Evolutionary conservation across 2,797 vertebrate genomes (phyloP), one percentile per base, ranked within the genome.

Genomic region (Etheostoma nigrum): DNA sequence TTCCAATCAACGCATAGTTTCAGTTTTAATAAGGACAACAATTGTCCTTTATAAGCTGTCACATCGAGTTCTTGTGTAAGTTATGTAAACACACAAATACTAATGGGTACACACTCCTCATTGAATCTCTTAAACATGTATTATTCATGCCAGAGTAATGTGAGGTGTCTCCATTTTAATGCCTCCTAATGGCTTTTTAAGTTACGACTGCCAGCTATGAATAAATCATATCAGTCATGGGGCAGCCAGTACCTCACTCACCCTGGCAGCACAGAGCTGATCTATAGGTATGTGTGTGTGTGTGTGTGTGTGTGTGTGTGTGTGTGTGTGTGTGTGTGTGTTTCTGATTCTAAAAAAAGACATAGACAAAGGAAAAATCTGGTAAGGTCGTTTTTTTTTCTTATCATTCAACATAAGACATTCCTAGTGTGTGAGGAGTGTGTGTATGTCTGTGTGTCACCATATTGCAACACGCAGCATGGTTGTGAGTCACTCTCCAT

Each of bases 131-230:
- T 79, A 70, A 81, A 76, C 78, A 93, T 95, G 74, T 88, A 94
- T 94, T 91, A 94, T 94, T 93, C 74, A 93, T 93, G 82, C 71
- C 54, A 67, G 83, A 91, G 89, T 93, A 94, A 94, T 94, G 90
- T 79, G 89, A 89, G 90, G 90, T 88, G 92, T 94, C 93, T 94
- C 91, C 18, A 6, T 91, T 93, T 93, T 91, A 94, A 94, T 94
- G 93, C 78, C 84, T 91, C 77, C 86, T 94, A 94, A 94, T 94
- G 92, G 92, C 79, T 92, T 93, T 93, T 90, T 89, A 91, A 92
- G 88, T 94, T 93, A 90, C 87, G 42, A 55, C 86, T 87, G 85
- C 82, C 83, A 82, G 82, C 84, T 76, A 93, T 92, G 89, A 92
- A 94, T 94, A 92, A 93, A 93, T 93, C 69, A 93, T 93, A 85